phyloP scores from a whole-genome alignment of 37 sponge, comb jelly and placozoan species.

The Spongilla lacustris region DNA sequence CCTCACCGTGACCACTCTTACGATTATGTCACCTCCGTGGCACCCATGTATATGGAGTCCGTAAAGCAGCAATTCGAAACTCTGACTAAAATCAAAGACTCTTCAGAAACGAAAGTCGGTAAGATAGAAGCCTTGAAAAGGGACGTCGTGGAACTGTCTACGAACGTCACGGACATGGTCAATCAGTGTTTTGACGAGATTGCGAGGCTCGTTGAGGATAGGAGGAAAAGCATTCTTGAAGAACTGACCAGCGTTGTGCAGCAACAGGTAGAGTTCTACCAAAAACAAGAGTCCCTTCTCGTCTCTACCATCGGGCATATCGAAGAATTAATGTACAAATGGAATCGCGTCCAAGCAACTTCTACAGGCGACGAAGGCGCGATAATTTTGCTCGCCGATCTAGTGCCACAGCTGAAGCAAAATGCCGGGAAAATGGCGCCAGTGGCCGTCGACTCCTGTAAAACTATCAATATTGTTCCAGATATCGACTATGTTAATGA shows the following conservation, averaged over 20 bases:
- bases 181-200: not conserved
- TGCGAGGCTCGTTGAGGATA: not conserved
- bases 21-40: slow-evolving; percentile 9
- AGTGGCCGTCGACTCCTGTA: not conserved
- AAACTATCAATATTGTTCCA: not conserved
- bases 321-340: not conserved
- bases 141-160: not conserved
- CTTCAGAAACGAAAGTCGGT: not conserved
- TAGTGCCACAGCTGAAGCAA: not conserved
- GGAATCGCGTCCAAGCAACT: not conserved
- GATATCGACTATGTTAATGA: not conserved
- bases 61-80: slow-evolving; percentile 10
- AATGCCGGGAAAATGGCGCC: not conserved
- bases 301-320: not conserved
- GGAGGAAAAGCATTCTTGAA: not conserved
- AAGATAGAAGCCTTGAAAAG: not conserved
- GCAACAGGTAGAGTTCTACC: slow-evolving; percentile 8
- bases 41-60: not conserved
- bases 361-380: not conserved
- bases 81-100: not conserved
- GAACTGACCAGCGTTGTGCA: not conserved
- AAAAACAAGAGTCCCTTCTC: slow-evolving; percentile 10
- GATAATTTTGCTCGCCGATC: not conserved
- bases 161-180: not conserved
- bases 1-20: slow-evolving; percentile 23